Base-by-base conservation (phyloP, 2,888 invertebrate species). In the Acleris literana region DNA sequence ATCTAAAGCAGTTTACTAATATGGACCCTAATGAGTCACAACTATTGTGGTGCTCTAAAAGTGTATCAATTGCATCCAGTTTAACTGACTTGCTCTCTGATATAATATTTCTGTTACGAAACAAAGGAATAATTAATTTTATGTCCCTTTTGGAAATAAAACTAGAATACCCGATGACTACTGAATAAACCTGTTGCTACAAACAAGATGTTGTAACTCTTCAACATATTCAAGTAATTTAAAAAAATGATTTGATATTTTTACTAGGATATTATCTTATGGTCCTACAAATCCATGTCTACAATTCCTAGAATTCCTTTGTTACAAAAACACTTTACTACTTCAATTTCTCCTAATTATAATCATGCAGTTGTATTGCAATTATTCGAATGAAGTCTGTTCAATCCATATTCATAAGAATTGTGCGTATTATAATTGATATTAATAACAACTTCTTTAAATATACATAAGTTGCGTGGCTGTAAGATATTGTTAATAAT, bases 251-350 rank as follows among this genome's bases (percentile, higher is more conserved):
- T 7, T 16, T 6, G 7, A 46, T 46, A n/a, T 46, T 44, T n/a
- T 44, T 17, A 17, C 16, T 6, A n/a, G n/a, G n/a, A 46, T 46
- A 17, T 46, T 46, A 46, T 46, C 17, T 43, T 9, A 16, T 55
- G 54, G 39, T 43, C 9, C 1, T 13, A 57, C 17, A 43, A 53
- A 51, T 5, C 52, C 29, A 56, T 22, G 17, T 49, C 49, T 3
- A 17, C 39, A 44, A 5, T 43, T 56, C 22, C 56, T 51, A 16
- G 22, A 65, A 55, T 22, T 60, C 60, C 65, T 65, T 65, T 65
- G 65, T 65, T 65, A 55, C 43, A 56, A 46, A 29, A 33, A 44
- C 44, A 49, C 43, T 54, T 43, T 49, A 46, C 18, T n/a, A n/a
- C 20, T 49, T 25, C 11, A 39, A 46, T 25, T 64, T 53, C 25